phyloP scores from a whole-genome alignment of 2,797 vertebrate genomes.

The Apogon talboti region DNA sequence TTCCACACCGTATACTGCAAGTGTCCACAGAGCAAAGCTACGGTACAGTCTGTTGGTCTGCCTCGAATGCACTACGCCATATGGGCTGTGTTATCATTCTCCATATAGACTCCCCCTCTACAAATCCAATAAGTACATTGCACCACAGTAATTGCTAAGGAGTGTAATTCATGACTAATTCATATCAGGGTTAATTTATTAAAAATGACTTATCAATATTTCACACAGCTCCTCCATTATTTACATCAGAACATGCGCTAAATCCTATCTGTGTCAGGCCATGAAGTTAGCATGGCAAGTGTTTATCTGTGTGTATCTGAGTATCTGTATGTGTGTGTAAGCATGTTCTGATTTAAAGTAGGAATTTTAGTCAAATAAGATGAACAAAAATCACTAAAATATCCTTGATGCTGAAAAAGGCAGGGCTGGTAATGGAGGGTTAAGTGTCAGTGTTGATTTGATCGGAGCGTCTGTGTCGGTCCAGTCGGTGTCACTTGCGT shows the following conservation, averaged over 20 bases:
- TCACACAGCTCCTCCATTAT: conserved; percentile 77
- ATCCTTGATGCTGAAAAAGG: conserved; percentile 5
- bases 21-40: conserved; percentile 27
- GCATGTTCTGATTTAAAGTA: conserved; percentile 28
- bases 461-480: neutral
- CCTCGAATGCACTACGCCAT: conserved; percentile 29
- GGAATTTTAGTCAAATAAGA: neutral
- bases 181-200: conserved; percentile 79
- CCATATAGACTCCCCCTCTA: conserved; percentile 48
- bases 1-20: conserved; percentile 17
- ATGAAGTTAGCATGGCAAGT: conserved; percentile 41
- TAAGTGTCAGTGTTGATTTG: neutral
- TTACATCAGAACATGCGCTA: conserved; percentile 73
- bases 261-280: conserved; percentile 79
- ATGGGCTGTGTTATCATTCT: conserved; percentile 52
- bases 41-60: conserved; percentile 21
- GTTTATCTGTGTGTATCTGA: conserved; percentile 25
- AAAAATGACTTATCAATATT: conserved; percentile 81
- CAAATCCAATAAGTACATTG: conserved; percentile 65
- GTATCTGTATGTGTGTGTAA: conserved; percentile 20
- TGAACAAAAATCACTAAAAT: neutral
- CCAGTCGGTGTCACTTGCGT: conserved; percentile 27
- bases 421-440: neutral
- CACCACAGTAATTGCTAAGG: conserved; percentile 72
- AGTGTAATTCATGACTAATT: conserved; percentile 79